Evolutionary conservation across 2,888 invertebrate genomes (phyloP).

Genomic region (Sceliomorpha sp.): DNA sequence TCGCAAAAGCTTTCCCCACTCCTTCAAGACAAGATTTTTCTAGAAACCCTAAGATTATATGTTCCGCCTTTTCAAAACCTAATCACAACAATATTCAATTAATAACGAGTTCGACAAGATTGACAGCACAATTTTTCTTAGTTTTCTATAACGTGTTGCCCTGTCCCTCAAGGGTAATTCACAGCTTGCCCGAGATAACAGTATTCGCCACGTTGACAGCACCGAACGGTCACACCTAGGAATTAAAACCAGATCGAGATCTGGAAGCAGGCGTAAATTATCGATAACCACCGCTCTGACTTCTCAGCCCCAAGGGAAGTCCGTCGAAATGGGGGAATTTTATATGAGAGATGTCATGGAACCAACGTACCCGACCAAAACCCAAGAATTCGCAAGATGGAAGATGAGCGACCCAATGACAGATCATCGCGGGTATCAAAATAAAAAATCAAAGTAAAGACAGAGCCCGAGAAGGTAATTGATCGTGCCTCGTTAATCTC

Average conservation of each 20-base stretch:
- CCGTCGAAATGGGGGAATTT: too few species aligned
- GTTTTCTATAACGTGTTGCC: conserved; percentile 6
- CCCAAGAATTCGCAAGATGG: not conserved
- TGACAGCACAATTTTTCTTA: too few species aligned
- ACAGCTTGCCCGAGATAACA: conserved; percentile 12
- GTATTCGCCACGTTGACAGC: conserved; percentile 30
- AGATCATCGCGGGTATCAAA: conserved; percentile 53
- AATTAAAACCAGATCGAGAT: conserved; percentile 41
- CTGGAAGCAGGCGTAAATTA: conserved; percentile 35
- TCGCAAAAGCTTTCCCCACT: too few species aligned
- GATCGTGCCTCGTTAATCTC: conserved; percentile 57
- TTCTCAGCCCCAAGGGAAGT: too few species aligned
- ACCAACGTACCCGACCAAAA: conserved; percentile 2
- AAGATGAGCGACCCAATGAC: conserved; percentile 44
- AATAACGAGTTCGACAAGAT: conserved; percentile 33
- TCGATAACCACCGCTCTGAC: conserved; percentile 1
- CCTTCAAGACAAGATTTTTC: too few species aligned
- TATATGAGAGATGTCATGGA: too few species aligned
- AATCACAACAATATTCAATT: too few species aligned
- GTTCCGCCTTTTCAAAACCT: too few species aligned
- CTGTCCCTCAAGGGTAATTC: conserved; percentile 23
- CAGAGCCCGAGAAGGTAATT: conserved; percentile 54
- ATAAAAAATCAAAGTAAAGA: too few species aligned
- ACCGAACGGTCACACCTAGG: conserved; percentile 17
- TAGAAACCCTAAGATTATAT: too few species aligned